phyloP scores from a whole-genome alignment of 2,113 vertebrate species.

The Marcusenius ussheri region DNA sequence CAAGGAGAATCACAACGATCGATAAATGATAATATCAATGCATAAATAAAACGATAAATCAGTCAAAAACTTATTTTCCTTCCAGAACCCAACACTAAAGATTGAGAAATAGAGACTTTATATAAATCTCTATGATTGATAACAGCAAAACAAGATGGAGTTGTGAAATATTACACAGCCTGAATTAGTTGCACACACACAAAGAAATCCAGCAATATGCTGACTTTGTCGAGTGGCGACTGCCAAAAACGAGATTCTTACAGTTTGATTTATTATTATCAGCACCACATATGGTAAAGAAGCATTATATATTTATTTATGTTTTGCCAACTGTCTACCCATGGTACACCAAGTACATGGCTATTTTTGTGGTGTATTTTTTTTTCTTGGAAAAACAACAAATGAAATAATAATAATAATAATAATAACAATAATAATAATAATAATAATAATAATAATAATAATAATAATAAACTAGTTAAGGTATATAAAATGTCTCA shows the following conservation, averaged over 20 bases:
- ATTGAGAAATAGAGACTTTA: slow-evolving; percentile 5
- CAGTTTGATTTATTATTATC: slow-evolving; percentile 19
- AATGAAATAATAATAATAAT: neutral
- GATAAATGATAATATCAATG: neutral
- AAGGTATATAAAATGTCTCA: neutral
- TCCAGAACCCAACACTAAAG: neutral
- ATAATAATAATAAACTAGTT: neutral
- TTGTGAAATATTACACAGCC: slow-evolving; percentile 14
- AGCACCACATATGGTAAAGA: slow-evolving; percentile 7
- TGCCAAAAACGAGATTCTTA: slow-evolving; percentile 20
- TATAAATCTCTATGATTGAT: slow-evolving; percentile 2
- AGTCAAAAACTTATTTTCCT: neutral
- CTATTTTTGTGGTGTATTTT: neutral
- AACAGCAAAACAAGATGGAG: neutral
- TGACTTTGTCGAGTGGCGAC: neutral
- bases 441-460: neutral
- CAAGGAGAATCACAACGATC: neutral
- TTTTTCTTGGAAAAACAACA: neutral
- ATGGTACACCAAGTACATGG: neutral
- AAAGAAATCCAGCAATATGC: slow-evolving; percentile 12
- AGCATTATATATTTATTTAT: slow-evolving; percentile 6
- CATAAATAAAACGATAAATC: neutral
- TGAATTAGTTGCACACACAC: slow-evolving; percentile 13
- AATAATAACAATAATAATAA: neutral
- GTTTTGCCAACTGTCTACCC: slow-evolving; percentile 18